Conservation (phyloP, 1,140 invertebrate genomes). For the Anastrepha obliqua region DNA sequence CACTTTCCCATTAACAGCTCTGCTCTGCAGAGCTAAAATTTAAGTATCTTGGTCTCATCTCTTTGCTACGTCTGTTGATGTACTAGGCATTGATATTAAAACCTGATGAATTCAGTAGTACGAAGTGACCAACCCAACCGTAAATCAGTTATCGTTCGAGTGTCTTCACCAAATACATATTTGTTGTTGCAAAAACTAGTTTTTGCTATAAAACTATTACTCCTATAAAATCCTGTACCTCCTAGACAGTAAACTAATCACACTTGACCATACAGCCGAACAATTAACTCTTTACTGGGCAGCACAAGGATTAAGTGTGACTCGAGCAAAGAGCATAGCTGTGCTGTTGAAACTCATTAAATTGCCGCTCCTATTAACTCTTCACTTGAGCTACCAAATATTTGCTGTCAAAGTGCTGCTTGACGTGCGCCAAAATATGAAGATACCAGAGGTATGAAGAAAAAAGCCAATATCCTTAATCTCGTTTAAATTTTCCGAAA, state of each 20-base stretch:
- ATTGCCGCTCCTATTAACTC: conserved; percentile 16
- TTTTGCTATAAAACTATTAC: no score
- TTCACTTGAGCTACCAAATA: conserved; percentile 27
- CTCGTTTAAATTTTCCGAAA: conserved; percentile 50
- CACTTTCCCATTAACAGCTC: no score
- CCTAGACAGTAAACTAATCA: background rate
- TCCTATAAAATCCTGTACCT: no score
- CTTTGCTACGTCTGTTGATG: no score
- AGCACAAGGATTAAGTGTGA: background rate
- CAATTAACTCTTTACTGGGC: background rate
- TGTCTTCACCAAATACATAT: no score
- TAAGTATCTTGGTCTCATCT: no score
- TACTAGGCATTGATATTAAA: no score
- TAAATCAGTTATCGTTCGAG: no score
- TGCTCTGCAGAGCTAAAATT: no score
- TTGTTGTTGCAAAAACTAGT: no score
- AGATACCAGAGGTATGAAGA: background rate
- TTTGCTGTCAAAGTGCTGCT: conserved; percentile 18
- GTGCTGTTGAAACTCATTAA: conserved; percentile 37
- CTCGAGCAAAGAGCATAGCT: background rate
- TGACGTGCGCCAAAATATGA: background rate
- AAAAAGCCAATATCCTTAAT: conserved; percentile 54
- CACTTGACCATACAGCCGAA: background rate
- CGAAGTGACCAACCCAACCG: no score
- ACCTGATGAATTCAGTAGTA: no score